phyloP scores from a whole-genome alignment of 2,888 invertebrate genomes.

The Xiphydria camelus region DNA sequence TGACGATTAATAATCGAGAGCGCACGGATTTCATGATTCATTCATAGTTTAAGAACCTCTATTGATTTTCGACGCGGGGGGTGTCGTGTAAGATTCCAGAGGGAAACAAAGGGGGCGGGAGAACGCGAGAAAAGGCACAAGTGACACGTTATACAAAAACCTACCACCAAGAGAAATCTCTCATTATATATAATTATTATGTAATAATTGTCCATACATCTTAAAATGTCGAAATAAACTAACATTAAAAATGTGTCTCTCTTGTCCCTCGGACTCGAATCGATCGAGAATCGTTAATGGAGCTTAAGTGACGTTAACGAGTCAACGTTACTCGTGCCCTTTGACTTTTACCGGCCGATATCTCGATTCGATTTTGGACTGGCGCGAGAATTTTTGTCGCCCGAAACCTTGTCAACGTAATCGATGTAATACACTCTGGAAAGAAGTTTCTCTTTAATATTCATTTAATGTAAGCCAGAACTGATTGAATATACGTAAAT shows the following conservation, averaged over 20 bases:
- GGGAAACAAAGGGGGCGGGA: conserved; percentile 9
- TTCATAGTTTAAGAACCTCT: conserved; percentile 46
- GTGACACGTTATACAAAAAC: conserved; percentile 14
- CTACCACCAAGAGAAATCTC: conserved; percentile 47
- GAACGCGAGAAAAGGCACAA: conserved; percentile 15
- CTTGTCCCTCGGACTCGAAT: too few species aligned
- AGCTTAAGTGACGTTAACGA: too few species aligned
- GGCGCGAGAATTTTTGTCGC: too few species aligned
- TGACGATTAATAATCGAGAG: conserved; percentile 46
- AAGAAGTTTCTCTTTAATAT: too few species aligned
- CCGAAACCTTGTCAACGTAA: too few species aligned
- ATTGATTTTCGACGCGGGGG: conserved; percentile 42
- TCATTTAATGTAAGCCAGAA: too few species aligned
- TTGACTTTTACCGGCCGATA: too few species aligned
- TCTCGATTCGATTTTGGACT: too few species aligned
- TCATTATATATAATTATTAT: conserved; percentile 56
- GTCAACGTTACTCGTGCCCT: too few species aligned
- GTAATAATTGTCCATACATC: conserved; percentile 57
- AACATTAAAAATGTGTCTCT: conserved; percentile 38
- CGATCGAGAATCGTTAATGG: too few species aligned
- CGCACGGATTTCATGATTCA: conserved; percentile 50
- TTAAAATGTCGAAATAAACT: conserved; percentile 56
- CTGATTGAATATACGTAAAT: too few species aligned
- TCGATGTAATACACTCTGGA: too few species aligned
- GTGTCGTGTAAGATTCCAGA: conserved; percentile 41